A percentile compares a stretch with the other conserved stretches of the same genome.
Conservation (phyloP, 2,888 invertebrate genomes). For the Drosophila planitibia region DNA sequence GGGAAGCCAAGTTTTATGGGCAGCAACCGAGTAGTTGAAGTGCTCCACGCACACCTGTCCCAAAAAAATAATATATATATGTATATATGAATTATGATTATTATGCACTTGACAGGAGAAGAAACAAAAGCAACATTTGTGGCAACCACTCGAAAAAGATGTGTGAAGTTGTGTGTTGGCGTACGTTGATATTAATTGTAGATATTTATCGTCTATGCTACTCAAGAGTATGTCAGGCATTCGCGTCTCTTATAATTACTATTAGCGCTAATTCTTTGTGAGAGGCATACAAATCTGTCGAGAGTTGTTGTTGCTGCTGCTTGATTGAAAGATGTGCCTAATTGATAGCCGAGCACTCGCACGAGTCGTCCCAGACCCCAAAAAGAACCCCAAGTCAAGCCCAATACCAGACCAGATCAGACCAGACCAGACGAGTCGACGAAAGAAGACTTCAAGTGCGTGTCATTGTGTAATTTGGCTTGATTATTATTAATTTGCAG, state of each 20-base stretch:
- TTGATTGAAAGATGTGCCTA: conserved; percentile 82
- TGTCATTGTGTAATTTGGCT: conserved; percentile 81
- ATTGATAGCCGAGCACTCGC: conserved; percentile 76
- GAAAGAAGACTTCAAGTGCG: conserved; percentile 67
- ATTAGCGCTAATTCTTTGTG: conserved; percentile 74
- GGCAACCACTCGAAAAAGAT: conserved; percentile 31
- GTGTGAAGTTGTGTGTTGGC: conserved; percentile 66
- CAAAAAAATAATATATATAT: conserved; percentile 32
- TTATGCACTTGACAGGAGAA: conserved; percentile 68
- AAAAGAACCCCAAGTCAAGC: conserved; percentile 3
- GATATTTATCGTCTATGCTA: conserved; percentile 59
- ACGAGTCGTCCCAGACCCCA: conserved; percentile 51
- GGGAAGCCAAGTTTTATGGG: conserved; percentile 57
- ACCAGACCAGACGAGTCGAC: conserved; percentile 16
- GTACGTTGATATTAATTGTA: conserved; percentile 65
- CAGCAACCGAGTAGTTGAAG: conserved; percentile 49
- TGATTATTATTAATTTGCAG: conserved; percentile 79
- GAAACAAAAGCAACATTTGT: conserved; percentile 29
- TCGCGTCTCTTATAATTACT: conserved; percentile 54
- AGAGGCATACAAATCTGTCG: conserved; percentile 49
- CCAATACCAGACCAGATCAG: conserved; percentile 12
- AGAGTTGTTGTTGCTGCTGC: conserved; percentile 30
- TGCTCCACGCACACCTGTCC: conserved; percentile 45
- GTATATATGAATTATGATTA: conserved; percentile 66
- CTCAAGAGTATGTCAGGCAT: conserved; percentile 22